These are phyloP conservation scores for Criorhina ranunculi DNA, from an alignment of 2,888 invertebrate species.

Conservation along the genomic window DNA sequence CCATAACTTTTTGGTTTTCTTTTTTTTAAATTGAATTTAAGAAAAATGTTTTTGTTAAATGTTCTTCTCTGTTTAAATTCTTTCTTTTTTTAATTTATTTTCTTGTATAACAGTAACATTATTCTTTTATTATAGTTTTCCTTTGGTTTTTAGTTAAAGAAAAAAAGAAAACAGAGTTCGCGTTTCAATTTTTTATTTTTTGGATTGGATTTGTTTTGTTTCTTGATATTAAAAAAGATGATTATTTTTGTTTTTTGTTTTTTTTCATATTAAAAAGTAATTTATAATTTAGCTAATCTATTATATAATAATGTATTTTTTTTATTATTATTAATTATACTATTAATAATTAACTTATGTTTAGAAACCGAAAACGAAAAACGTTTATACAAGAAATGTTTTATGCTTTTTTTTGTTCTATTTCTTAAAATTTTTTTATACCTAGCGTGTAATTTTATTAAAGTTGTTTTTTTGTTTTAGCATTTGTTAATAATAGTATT, in stretches of 20 bases:
- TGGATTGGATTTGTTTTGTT: constrained; percentile 49
- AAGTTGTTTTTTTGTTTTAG: constrained; percentile 59
- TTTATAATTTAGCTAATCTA: constrained; percentile 75
- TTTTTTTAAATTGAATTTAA: constrained; percentile 60
- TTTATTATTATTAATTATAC: constrained; percentile 58
- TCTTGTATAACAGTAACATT: constrained; percentile 64
- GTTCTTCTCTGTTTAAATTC: constrained; percentile 54
- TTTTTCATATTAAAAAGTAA: constrained; percentile 75
- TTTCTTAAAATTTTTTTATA: constrained; percentile 49
- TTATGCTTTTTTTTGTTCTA: constrained; percentile 47
- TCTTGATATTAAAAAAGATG: constrained; percentile 75
- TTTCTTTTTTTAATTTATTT: constrained; percentile 19
- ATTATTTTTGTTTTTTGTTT: constrained; percentile 61
- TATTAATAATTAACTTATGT: constrained; percentile 68
- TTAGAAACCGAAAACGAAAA: constrained; percentile 74
- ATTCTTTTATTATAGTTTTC: constrained; percentile 56
- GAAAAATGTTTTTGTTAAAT: constrained; percentile 54
- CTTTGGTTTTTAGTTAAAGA: constrained; percentile 29
- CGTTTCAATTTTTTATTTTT: constrained; percentile 39
- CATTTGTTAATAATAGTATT: constrained; percentile 61
- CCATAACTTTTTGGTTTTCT: constrained; percentile 47
- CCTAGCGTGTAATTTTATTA: constrained; percentile 66
- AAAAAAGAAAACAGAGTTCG: constrained; percentile 55
- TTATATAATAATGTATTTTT: constrained; percentile 69
- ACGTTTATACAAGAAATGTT: constrained; percentile 73